These are phyloP conservation scores for Entomobrya multifasciata DNA, from an alignment of 2,888 invertebrate species.

Conservation along the genomic window DNA sequence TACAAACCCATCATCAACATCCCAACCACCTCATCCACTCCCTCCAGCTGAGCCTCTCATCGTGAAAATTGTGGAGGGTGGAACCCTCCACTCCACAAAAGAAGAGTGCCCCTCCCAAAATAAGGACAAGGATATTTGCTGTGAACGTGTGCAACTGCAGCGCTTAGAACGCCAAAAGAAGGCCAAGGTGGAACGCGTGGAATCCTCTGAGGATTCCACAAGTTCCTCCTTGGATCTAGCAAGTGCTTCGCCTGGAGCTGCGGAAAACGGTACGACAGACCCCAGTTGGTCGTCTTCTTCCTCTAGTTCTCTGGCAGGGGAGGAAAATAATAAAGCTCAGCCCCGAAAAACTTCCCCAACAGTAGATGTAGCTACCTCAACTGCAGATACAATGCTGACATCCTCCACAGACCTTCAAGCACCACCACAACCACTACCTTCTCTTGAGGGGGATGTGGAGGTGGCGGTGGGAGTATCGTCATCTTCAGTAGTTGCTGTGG, in stretches of 20 bases:
- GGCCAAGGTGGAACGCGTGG: slow-evolving; percentile 77
- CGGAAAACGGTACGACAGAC: slow-evolving; percentile 78
- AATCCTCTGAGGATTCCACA: slow-evolving; percentile 78
- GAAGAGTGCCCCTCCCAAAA: no score
- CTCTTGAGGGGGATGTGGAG: no score
- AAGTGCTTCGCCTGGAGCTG: slow-evolving; percentile 76
- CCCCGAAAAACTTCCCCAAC: background rate
- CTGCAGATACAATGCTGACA: background rate
- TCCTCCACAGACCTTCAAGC: no score
- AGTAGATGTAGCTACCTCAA: slow-evolving; percentile 43
- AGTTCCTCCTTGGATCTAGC: slow-evolving; percentile 77
- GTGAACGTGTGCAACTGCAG: slow-evolving; percentile 75
- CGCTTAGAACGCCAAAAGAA: slow-evolving; percentile 75
- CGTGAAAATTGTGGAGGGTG: slow-evolving; percentile 76
- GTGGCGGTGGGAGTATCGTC: no score
- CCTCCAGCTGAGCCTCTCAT: slow-evolving; percentile 56
- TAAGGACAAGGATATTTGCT: background rate
- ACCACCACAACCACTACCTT: no score
- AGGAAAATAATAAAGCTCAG: slow-evolving; percentile 74
- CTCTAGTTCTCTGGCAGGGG: slow-evolving; percentile 75
- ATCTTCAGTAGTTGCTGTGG: background rate
- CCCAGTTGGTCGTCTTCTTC: slow-evolving; percentile 79
- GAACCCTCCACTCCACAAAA: slow-evolving; percentile 66
- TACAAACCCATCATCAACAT: background rate
- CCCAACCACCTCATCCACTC: background rate